Percentiles rank a stretch among this genome's conserved stretches.
Evolutionary conservation across 2,797 vertebrate species (phyloP).

Genomic region (Lophius americanus): DNA sequence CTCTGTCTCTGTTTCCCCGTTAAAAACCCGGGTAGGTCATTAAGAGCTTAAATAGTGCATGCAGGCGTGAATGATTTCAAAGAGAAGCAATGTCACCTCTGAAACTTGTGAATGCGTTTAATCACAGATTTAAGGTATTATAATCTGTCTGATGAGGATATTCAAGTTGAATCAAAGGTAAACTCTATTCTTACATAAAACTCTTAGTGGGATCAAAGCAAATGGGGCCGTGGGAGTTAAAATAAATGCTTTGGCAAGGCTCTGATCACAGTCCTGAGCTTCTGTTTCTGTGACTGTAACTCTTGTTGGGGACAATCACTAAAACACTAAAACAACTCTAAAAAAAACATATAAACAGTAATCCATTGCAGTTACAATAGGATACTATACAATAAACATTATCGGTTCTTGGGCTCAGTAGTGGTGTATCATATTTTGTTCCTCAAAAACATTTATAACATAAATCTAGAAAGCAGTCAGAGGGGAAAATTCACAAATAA

Average conservation of each 20-base stretch:
- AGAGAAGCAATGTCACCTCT: conserved; percentile 63
- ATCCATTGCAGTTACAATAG: too few relatives aligned
- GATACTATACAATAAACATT: too few relatives aligned
- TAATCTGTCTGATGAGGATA: conserved; percentile 50
- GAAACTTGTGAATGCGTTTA: conserved; percentile 57
- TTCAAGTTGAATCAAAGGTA: conserved; percentile 69
- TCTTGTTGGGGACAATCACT: background rate
- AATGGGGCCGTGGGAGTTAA: conserved; percentile 43
- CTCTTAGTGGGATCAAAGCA: conserved; percentile 63
- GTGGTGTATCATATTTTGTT: too few relatives aligned
- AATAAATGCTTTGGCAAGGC: conserved; percentile 33
- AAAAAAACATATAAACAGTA: too few relatives aligned
- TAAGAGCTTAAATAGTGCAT: conserved; percentile 66
- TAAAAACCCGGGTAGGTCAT: conserved; percentile 51
- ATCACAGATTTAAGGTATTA: conserved; percentile 63
- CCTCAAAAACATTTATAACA: too few relatives aligned
- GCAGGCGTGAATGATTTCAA: conserved; percentile 69
- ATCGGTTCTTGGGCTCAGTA: too few relatives aligned
- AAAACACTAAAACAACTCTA: too few relatives aligned
- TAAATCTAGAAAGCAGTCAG: too few relatives aligned
- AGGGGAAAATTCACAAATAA: too few relatives aligned
- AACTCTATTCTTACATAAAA: conserved; percentile 54
- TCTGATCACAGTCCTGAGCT: conserved; percentile 57
- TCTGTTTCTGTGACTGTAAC: conserved; percentile 28
- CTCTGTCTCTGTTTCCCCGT: conserved; percentile 26